These are phyloP conservation scores for Acanthurus leucopareius DNA, from an alignment of 2,797 vertebrate species.

Conservation along the genomic window DNA sequence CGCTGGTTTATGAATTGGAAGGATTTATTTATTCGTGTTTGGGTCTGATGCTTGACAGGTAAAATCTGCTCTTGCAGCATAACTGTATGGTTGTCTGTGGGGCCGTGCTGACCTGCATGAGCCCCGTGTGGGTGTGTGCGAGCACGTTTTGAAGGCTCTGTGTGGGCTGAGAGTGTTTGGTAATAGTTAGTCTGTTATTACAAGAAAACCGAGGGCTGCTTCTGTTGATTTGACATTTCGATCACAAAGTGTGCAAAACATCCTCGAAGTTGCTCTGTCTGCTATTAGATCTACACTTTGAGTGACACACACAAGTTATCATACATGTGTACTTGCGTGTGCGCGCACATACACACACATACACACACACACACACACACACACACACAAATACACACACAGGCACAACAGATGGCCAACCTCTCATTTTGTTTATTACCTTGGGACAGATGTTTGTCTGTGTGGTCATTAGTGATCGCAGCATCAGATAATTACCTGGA, in stretches of 20 bases:
- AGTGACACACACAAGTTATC: constrained; percentile 30
- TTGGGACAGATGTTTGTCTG: constrained; percentile 82
- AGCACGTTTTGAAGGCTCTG: constrained; percentile 27
- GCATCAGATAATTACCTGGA: constrained; percentile 81
- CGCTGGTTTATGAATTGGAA: constrained; percentile 43
- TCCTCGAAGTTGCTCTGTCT: constrained; percentile 25
- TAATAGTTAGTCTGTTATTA: constrained; percentile 31
- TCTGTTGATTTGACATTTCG: constrained; percentile 19
- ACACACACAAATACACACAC: constrained; percentile 5
- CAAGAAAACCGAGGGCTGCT: neutral
- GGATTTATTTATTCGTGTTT: constrained; percentile 42
- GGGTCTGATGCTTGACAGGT: constrained; percentile 33
- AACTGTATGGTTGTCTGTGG: constrained; percentile 19
- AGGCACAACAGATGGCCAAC: constrained; percentile 73
- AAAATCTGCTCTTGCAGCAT: constrained; percentile 29
- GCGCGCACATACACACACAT: constrained; percentile 17
- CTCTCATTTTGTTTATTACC: constrained; percentile 75
- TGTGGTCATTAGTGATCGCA: constrained; percentile 83
- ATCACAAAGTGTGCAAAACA: neutral
- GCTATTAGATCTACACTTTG: constrained; percentile 8
- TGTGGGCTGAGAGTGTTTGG: constrained; percentile 34
- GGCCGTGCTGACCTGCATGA: constrained; percentile 21
- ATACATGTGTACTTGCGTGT: neutral
- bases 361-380: constrained; percentile 16
- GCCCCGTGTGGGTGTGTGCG: constrained; percentile 42